Evolutionary conservation across 2,113 vertebrate genomes (phyloP).

Genomic region (Psittacus erithacus): DNA sequence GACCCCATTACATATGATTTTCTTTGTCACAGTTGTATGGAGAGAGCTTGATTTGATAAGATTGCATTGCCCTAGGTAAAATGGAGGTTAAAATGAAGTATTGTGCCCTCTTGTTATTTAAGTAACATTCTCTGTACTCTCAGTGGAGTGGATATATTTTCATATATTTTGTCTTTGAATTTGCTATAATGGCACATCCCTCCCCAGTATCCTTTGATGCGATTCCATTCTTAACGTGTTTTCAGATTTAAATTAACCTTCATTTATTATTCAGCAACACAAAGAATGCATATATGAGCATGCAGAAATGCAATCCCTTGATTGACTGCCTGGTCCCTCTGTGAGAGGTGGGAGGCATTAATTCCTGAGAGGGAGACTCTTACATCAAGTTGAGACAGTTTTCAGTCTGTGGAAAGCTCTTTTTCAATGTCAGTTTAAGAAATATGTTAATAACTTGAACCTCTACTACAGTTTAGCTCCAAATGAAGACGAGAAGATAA

Average conservation of each 20-base stretch:
- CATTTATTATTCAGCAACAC: background rate
- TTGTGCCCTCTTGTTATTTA: background rate
- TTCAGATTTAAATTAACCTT: conserved; percentile 30
- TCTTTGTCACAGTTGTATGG: background rate
- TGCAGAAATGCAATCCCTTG: background rate
- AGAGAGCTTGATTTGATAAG: conserved; percentile 13
- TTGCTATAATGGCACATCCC: background rate
- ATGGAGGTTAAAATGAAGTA: background rate
- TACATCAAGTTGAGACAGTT: background rate
- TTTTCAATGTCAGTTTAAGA: background rate
- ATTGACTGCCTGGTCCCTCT: background rate
- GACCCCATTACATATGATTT: conserved; percentile 11
- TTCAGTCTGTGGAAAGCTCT: background rate
- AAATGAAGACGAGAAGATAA: background rate
- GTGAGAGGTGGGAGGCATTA: background rate
- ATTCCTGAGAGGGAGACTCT: background rate
- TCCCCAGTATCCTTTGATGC: background rate
- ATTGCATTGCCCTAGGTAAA: background rate
- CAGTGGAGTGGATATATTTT: background rate
- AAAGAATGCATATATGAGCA: background rate
- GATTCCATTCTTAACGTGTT: background rate
- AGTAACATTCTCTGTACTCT: background rate
- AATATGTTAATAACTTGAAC: background rate
- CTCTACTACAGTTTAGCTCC: background rate
- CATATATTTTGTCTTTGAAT: conserved; percentile 20